These are phyloP conservation scores for Bombus consobrinus DNA, from an alignment of 1,140 invertebrate species.

Conservation along the genomic window DNA sequence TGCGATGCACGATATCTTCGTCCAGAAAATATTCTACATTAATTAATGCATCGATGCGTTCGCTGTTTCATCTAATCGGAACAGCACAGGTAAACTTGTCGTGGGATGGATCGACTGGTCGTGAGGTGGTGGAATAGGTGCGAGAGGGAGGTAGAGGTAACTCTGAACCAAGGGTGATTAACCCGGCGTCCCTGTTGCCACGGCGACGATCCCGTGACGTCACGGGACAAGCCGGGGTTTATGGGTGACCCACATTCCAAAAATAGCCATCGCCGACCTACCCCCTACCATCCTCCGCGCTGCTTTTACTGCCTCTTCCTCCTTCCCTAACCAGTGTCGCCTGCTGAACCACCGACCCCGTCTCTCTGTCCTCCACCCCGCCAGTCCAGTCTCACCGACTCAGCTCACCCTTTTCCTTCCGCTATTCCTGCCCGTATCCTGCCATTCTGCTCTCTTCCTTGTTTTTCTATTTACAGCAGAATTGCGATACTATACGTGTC, in stretches of 20 bases:
- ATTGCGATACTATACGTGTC: slow-evolving; percentile 10
- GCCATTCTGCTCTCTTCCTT: not conserved
- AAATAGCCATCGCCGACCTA: slow-evolving; percentile 73
- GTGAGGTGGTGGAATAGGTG: not conserved
- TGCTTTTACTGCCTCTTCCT: slow-evolving; percentile 50
- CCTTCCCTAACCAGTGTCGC: slow-evolving; percentile 17
- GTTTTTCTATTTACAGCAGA: slow-evolving; percentile 2
- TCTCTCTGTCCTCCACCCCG: not conserved
- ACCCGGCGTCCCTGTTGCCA: slow-evolving; percentile 76
- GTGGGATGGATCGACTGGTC: not conserved
- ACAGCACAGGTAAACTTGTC: not conserved
- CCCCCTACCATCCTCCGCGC: slow-evolving; percentile 30
- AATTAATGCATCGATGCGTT: not conserved
- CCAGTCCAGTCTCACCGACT: slow-evolving; percentile 5
- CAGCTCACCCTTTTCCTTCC: slow-evolving; percentile 45
- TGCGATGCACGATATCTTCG: not conserved
- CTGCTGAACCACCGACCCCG: slow-evolving; percentile 32
- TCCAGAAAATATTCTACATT: not conserved
- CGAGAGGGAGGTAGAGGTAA: not conserved
- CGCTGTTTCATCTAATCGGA: not conserved
- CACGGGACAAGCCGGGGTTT: slow-evolving; percentile 78
- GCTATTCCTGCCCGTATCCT: slow-evolving; percentile 1
- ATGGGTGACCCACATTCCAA: slow-evolving; percentile 78
- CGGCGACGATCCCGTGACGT: slow-evolving; percentile 80
- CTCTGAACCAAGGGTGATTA: slow-evolving; percentile 66